These are phyloP conservation scores for Lycorma delicatula DNA, from an alignment of 1,140 invertebrate species.

Conservation along the genomic window DNA sequence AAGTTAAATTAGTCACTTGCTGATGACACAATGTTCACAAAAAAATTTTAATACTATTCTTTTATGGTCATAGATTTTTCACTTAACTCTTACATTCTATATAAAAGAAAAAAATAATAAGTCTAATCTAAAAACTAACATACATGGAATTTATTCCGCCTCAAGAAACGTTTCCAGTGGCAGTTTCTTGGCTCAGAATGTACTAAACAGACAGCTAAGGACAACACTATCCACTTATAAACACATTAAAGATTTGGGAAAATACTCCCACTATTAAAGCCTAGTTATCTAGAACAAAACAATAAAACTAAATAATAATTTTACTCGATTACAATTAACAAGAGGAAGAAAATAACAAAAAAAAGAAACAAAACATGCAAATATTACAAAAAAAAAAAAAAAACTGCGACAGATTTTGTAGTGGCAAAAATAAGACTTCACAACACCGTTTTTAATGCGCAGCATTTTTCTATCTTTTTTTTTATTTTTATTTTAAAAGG, in stretches of 20 bases:
- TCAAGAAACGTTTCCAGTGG: neutral
- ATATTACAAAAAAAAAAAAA: neutral
- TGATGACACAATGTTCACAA: constrained; percentile 3
- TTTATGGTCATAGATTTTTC: neutral
- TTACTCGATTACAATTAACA: neutral
- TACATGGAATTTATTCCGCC: constrained; percentile 18
- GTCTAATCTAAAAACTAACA: constrained; percentile 17
- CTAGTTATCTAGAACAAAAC: neutral
- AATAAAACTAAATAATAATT: neutral
- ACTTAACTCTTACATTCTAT: neutral
- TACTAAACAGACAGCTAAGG: constrained; percentile 2
- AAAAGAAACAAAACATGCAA: neutral
- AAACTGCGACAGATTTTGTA: constrained; percentile 3
- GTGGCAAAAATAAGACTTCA: neutral
- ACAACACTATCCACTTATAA: neutral
- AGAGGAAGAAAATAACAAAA: neutral
- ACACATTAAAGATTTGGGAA: neutral
- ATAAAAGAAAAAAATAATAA: constrained; percentile 15
- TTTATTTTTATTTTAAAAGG: neutral
- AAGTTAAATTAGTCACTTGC: neutral
- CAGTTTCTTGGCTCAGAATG: constrained; percentile 4
- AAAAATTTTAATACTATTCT: constrained; percentile 4
- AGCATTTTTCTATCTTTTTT: neutral
- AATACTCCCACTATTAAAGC: neutral
- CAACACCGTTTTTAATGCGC: neutral